Base-by-base conservation (phyloP, 2,888 invertebrate species). In the Andrena camellia region DNA sequence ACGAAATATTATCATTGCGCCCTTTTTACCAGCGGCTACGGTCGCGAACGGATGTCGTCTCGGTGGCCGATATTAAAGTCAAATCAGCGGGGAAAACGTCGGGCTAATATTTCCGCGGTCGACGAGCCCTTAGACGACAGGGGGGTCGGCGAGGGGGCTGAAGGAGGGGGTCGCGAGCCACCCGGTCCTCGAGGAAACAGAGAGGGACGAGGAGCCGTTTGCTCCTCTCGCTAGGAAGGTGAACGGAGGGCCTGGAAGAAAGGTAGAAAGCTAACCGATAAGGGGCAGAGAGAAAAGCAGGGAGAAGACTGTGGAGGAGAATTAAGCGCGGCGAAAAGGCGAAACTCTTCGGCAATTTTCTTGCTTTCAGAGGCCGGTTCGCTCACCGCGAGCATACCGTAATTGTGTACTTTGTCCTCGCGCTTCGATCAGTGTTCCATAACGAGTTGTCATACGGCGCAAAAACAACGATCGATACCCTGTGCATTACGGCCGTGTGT, bases 361-460 rank as follows among this genome's bases (percentile, higher is more conserved):
- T 84, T 88, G 83, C 80, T 86, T 87, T 88, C 86, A 85, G 74
- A 81, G 68, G 76, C 64, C 85, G 75, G 60, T 68, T 63, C 71
- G 84, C 63, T 83, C 82, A 73, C 86, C 78, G 88, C 73, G 85
- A 78, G 66, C 85, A 77, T 78, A 83, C 81, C 80, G 83, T 89
- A 88, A 88, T 89, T 89, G 89, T 88, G 89, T 88, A 88, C 88
- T 88, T 89, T 89, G 86, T 84, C 84, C 89, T 88, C 70, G 84
- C 84, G 79, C 89, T 90, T 92, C 91, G 90, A 92, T 92, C 91
- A 90, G 88, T 88, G 88, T 87, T 81, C 89, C 86, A 90, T 91
- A 92, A 92, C 92, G 91, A 92, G 92, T 91, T 92, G 91, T 92
- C 92, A 90, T 90, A 91, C 88, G 90, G 85, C 85, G 88, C 86